A percentile compares a stretch with the other conserved stretches of the same genome.
Conservation (phyloP, 1,140 invertebrate species). For the Temnothorax curvispinosus region DNA sequence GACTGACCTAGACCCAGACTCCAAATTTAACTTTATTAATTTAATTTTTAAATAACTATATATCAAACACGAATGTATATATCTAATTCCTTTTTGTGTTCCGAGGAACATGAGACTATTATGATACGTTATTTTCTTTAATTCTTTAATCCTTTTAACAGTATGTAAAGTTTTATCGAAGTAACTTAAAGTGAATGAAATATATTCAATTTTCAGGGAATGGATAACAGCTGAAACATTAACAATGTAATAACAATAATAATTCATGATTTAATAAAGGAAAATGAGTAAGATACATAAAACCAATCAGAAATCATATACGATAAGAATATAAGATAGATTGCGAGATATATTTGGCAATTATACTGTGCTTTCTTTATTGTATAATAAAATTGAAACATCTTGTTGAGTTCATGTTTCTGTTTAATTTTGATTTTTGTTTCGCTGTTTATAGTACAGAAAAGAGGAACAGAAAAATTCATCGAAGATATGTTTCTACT, state of each 20-base stretch:
- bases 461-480: slow-evolving; percentile 15
- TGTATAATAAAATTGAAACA: slow-evolving; percentile 14
- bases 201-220: neutral
- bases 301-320: neutral
- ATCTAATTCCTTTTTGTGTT: neutral
- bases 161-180: neutral
- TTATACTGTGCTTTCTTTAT: neutral
- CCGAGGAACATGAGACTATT: neutral
- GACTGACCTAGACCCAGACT: neutral
- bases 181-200: neutral
- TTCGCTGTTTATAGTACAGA: slow-evolving; percentile 21
- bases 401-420: neutral
- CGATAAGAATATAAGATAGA: neutral
- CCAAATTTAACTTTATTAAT: neutral
- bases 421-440: slow-evolving; percentile 33
- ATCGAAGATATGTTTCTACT: slow-evolving; percentile 9
- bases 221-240: neutral
- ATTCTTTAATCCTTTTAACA: slow-evolving; percentile 1
- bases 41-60: no score
- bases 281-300: neutral
- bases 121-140: neutral
- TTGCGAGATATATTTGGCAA: slow-evolving; percentile 5
- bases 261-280: neutral
- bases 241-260: neutral
- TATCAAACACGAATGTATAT: neutral